Base-by-base conservation (phyloP, 2,797 vertebrate species). In the Megaceryle alcyon region DNA sequence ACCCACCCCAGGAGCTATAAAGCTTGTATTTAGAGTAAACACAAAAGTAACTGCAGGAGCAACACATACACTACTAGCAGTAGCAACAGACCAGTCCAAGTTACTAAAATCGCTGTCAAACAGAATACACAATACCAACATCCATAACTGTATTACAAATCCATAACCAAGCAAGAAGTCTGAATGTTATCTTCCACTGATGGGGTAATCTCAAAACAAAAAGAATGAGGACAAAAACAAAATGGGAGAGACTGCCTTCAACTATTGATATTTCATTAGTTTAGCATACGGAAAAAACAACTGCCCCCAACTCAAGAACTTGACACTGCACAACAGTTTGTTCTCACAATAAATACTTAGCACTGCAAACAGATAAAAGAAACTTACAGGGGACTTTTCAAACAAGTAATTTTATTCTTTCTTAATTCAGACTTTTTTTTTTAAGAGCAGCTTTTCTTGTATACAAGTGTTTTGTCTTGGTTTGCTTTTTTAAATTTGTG, bases 101-200 rank as follows among this genome's bases (percentile, higher is more conserved):
- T 31, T n/a, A 53, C 25, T 49, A 65, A 71, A 4, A 18, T 6
- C 10, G 4, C 18, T 2, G 1, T 17, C 51, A 87, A 26, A 18
- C 11, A 29, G 8, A 43, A 70, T 0, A 0, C 18, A 75, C 43
- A 57, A 0, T 6, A 57, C 11, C 10, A 1, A 3, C 20, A 31
- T 14, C n/a, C 2, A 0, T 14, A 51, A 51, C 26, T 10, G 13
- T 11, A 12, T 19, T 3, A 46, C 35, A 65, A 68, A 56, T 17
- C 11, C 19, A 29, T 48, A n/a, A 26, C 15, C 26, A 31, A 51
- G 60, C 20, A 39, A 75, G 33, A 31, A 53, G 20, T 16, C 61
- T 49, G 28, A 25, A 72, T 72, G 37, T 5, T 28, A 8, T 22
- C 26, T 77, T 41, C 46, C 28, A 61, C 6, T 61, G 28, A 33